phyloP scores from a whole-genome alignment of 2,797 vertebrate species.

The Telmatherina bonti region DNA sequence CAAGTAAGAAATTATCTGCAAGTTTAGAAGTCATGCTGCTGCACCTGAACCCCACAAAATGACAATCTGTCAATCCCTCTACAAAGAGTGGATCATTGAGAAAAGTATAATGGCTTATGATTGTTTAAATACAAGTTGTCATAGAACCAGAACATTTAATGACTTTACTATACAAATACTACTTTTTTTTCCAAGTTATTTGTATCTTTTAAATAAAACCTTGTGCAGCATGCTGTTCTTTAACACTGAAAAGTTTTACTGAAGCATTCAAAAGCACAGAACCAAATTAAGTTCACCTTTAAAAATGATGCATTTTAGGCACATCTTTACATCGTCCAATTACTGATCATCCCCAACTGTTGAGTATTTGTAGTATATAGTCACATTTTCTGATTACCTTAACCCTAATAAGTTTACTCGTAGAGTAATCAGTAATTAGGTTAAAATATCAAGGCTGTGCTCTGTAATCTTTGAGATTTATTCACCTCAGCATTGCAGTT shows the following conservation, averaged over 20 bases:
- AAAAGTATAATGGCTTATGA: neutral
- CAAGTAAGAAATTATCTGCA: neutral
- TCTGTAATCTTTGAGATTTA: neutral
- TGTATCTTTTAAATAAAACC: neutral
- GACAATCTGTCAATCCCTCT: neutral
- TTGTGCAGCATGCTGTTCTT: neutral
- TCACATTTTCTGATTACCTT: neutral
- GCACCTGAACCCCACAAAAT: neutral
- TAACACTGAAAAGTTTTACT: neutral
- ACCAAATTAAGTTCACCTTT: neutral
- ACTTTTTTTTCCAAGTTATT: neutral
- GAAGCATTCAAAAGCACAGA: neutral
- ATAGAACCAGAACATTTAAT: neutral
- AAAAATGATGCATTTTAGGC: no score
- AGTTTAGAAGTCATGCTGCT: neutral
- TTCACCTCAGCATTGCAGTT: neutral
- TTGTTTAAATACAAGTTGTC: neutral
- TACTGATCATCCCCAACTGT: neutral
- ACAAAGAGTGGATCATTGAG: neutral
- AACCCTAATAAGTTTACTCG: neutral
- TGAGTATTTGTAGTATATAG: neutral
- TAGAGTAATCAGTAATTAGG: neutral
- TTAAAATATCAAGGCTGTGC: neutral
- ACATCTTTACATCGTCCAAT: no score
- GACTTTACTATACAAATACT: neutral